Percentiles rank a stretch among this genome's conserved stretches.
Evolutionary conservation across 1,140 invertebrate genomes (phyloP).

Genomic region (Nephotettix cincticeps): DNA sequence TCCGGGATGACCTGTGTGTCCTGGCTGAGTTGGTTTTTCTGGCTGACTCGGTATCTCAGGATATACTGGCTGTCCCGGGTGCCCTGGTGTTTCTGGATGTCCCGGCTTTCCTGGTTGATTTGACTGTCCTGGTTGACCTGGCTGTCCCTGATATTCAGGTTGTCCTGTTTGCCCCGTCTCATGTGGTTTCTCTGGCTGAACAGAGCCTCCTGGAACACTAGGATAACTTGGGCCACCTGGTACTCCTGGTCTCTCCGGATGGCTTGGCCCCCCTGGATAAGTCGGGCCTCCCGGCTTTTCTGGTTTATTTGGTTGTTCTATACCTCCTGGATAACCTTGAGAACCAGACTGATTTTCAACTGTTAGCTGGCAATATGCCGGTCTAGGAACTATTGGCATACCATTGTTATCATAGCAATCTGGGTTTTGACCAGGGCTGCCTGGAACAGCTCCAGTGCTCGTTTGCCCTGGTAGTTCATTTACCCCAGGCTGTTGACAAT

Average conservation of each 20-base stretch:
- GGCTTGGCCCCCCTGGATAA: conserved; percentile 35
- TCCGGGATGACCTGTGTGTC: conserved; percentile 36
- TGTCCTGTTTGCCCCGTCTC: conserved; percentile 32
- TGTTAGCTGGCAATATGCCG: too few relatives aligned
- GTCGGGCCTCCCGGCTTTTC: conserved; percentile 38
- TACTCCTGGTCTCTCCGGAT: conserved; percentile 35
- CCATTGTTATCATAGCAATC: too few relatives aligned
- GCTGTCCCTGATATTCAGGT: conserved; percentile 19
- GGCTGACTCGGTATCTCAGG: conserved; percentile 18
- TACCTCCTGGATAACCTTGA: conserved; percentile 32
- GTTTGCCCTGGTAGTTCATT: too few relatives aligned
- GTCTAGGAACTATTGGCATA: too few relatives aligned
- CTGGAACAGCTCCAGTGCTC: too few relatives aligned
- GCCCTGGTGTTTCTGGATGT: conserved; percentile 34
- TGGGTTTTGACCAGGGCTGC: too few relatives aligned
- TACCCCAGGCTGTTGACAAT: too few relatives aligned
- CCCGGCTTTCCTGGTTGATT: conserved; percentile 35
- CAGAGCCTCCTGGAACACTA: conserved; percentile 35
- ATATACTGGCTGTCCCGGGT: conserved; percentile 27
- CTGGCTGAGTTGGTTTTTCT: conserved; percentile 33
- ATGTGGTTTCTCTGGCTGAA: conserved; percentile 34
- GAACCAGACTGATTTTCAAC: conserved; percentile 23
- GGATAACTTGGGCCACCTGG: conserved; percentile 36
- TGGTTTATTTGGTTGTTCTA: conserved; percentile 38
- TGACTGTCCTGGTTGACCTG: conserved; percentile 27